Conservation (phyloP, 2,888 invertebrate species). For the Clivina fossor region DNA sequence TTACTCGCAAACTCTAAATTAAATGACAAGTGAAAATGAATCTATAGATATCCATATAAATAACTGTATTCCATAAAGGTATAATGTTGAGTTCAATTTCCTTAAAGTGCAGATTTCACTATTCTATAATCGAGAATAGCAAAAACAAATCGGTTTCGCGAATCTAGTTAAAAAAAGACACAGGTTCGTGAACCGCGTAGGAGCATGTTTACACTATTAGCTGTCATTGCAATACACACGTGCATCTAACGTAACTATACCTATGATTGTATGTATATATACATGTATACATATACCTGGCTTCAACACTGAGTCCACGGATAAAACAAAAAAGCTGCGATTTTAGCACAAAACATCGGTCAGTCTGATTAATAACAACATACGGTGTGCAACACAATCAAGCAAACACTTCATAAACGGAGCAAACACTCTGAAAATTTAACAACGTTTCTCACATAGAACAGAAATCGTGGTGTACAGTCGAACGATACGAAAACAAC, state of each 20-base stretch:
- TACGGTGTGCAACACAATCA: constrained; percentile 3
- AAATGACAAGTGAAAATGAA: no score
- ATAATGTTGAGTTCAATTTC: no score
- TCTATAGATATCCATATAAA: no score
- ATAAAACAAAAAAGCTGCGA: constrained; percentile 15
- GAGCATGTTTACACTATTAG: constrained; percentile 20
- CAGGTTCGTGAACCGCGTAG: no score
- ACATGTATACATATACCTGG: constrained; percentile 15
- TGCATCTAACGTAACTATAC: no score
- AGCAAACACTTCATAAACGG: constrained; percentile 3
- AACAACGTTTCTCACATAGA: constrained; percentile 11
- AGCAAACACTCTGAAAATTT: constrained; percentile 18
- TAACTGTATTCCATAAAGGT: no score
- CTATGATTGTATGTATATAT: no score
- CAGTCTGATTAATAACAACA: constrained; percentile 17
- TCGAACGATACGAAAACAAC: constrained; percentile 15
- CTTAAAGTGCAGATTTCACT: no score
- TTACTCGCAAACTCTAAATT: no score
- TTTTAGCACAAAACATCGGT: constrained; percentile 25
- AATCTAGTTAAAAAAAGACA: no score
- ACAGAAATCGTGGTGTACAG: constrained; percentile 15
- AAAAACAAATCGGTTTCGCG: no score
- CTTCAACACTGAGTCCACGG: constrained; percentile 14
- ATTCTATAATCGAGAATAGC: no score
- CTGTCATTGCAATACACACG: constrained; percentile 24